Percentiles rank a stretch among this genome's conserved stretches.
These are phyloP conservation scores for Pteria penguin DNA, from an alignment of 2,888 invertebrate species.

Conservation along the genomic window DNA sequence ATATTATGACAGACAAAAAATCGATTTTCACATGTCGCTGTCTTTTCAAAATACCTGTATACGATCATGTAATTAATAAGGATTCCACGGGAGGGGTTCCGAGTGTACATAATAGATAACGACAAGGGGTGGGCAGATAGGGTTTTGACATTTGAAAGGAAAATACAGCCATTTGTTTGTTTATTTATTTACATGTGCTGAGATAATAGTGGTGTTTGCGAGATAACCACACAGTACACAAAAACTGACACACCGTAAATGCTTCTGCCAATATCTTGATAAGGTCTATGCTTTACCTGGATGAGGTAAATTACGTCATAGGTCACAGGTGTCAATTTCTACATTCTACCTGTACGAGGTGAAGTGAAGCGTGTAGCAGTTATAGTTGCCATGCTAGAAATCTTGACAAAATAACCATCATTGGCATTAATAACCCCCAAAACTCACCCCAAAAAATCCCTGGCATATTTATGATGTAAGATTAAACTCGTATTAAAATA, in stretches of 20 bases:
- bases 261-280: neutral
- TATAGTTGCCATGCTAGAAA: neutral
- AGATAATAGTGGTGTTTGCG: neutral
- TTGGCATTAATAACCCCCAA: too few relatives aligned
- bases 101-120: neutral
- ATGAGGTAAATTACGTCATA: neutral
- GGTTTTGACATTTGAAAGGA: slow-evolving; percentile 20
- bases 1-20: neutral
- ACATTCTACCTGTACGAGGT: neutral
- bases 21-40: neutral
- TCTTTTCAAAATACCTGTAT: neutral
- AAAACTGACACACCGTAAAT: neutral
- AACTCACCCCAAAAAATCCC: too few relatives aligned
- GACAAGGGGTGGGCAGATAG: neutral
- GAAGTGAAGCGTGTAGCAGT: neutral
- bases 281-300: neutral
- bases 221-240: neutral
- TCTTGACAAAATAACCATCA: neutral
- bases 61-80: neutral
- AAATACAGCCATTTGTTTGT: neutral
- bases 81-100: neutral
- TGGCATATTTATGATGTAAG: too few relatives aligned
- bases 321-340: neutral
- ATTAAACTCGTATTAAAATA: too few relatives aligned
- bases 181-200: neutral